Evolutionary conservation across 2,888 invertebrate species (phyloP).

Genomic region (Lasioglossum pauxillum): DNA sequence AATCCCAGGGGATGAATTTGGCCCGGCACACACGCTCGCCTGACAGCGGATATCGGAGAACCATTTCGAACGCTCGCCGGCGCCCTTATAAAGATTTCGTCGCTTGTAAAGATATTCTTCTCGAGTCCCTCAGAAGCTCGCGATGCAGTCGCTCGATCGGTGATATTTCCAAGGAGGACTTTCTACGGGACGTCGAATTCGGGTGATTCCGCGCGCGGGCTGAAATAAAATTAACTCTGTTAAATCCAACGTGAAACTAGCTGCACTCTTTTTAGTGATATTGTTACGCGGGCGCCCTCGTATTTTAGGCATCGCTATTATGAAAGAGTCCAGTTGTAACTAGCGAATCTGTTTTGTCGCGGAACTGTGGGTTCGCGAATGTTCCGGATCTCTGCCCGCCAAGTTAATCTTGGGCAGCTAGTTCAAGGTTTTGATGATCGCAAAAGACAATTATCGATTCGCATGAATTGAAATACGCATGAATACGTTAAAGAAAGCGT

Average conservation of each 20-base stretch:
- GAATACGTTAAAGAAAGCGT: no score
- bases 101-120: conserved; percentile 47
- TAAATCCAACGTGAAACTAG: neutral
- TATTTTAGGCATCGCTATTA: neutral
- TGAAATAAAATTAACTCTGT: neutral
- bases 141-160: conserved; percentile 9
- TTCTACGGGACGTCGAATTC: neutral
- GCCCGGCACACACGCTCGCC: conserved; percentile 18
- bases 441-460: no score
- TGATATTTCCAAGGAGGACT: neutral
- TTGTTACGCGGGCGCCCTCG: no score
- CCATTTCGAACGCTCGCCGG: conserved; percentile 35
- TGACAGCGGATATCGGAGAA: conserved; percentile 50
- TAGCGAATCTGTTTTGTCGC: no score
- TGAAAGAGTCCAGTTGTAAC: neutral
- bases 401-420: no score
- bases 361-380: no score
- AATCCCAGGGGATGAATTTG: conserved; percentile 52
- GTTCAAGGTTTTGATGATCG: no score
- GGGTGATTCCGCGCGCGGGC: neutral
- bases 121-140: neutral
- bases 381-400: no score
- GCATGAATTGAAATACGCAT: no score
- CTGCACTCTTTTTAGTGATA: neutral
- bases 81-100: conserved; percentile 48